Conservation (phyloP, 2,888 invertebrate species). For the Leucozona laternaria region DNA sequence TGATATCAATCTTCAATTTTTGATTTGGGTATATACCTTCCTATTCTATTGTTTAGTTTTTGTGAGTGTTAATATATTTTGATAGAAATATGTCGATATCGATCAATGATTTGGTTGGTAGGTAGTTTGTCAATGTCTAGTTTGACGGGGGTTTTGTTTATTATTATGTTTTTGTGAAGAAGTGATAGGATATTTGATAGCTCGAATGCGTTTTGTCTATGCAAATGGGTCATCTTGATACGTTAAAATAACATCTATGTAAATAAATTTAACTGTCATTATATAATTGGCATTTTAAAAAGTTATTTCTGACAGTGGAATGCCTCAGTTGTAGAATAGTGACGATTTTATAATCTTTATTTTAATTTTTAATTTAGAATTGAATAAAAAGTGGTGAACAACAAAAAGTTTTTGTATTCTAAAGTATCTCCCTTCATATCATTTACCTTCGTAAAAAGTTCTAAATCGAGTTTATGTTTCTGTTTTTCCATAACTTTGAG, state of each 20-base stretch:
- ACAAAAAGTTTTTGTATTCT: too few species aligned
- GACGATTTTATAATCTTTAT: background rate
- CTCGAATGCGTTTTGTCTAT: constrained; percentile 30
- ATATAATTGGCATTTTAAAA: constrained; percentile 23
- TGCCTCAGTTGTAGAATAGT: background rate
- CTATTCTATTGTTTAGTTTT: constrained; percentile 14
- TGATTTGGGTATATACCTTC: constrained; percentile 8
- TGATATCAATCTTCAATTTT: background rate
- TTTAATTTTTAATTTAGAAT: too few species aligned
- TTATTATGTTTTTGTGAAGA: background rate
- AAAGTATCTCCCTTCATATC: too few species aligned
- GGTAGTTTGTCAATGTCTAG: constrained; percentile 39
- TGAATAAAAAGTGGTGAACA: too few species aligned
- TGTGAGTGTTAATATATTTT: constrained; percentile 21
- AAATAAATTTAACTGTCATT: constrained; percentile 15
- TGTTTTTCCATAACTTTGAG: too few species aligned
- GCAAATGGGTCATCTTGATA: constrained; percentile 38
- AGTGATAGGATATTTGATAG: constrained; percentile 21
- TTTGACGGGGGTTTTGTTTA: constrained; percentile 20
- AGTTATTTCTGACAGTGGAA: constrained; percentile 1
- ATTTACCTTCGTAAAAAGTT: too few species aligned
- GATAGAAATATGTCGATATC: constrained; percentile 36
- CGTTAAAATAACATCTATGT: background rate
- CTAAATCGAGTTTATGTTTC: too few species aligned
- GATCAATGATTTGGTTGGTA: constrained; percentile 17